A percentile compares a stretch with the other conserved stretches of the same genome.
phyloP scores from a whole-genome alignment of 2,888 invertebrate genomes.

The Eristalis tenax region DNA sequence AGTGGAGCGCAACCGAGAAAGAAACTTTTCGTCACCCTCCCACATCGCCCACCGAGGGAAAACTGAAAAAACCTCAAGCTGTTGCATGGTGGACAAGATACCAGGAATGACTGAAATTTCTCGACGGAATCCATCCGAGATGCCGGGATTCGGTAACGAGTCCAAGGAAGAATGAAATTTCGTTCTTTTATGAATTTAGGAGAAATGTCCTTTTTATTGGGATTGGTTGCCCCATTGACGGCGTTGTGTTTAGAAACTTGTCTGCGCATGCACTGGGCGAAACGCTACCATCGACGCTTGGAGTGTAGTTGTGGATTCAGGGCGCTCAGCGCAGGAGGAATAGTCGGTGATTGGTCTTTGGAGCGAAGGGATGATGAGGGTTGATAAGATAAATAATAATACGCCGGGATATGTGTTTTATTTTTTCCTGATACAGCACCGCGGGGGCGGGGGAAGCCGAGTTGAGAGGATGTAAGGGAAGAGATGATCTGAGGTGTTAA shows the following conservation, averaged over 20 bases:
- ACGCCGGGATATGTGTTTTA: background rate
- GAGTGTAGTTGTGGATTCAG: constrained; percentile 9
- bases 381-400: constrained; percentile 26
- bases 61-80: constrained; percentile 7
- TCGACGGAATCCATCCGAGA: constrained; percentile 5
- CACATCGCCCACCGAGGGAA: background rate
- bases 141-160: constrained; percentile 31
- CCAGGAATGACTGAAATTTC: constrained; percentile 26
- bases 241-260: background rate
- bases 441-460: background rate
- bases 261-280: constrained; percentile 40
- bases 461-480: background rate
- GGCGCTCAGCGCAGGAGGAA: constrained; percentile 22
- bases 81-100: constrained; percentile 19
- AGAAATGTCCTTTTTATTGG: constrained; percentile 56
- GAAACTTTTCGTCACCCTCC: background rate
- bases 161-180: constrained; percentile 8
- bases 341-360: constrained; percentile 55
- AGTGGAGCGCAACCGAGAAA: background rate
- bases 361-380: constrained; percentile 41
- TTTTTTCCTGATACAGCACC: background rate
- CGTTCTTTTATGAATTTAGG: constrained; percentile 2
- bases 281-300: background rate
- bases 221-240: constrained; percentile 52
- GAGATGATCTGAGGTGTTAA: background rate